Evolutionary conservation across 2,888 invertebrate species (phyloP), one percentile per base, ranked within the genome.

Genomic region (Pomacea canaliculata): DNA sequence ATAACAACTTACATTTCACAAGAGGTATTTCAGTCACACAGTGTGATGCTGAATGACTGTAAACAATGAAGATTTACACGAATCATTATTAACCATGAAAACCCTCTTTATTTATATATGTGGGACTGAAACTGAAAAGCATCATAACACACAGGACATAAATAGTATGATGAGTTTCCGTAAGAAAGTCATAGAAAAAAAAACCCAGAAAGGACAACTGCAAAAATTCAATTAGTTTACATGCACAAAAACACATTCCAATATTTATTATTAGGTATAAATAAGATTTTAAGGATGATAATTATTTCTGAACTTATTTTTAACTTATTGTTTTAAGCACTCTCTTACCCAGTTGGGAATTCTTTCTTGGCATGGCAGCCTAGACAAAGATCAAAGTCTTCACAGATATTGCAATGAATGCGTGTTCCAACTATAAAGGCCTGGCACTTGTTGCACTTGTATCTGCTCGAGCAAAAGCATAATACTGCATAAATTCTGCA

Each of bases 391-490:
- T 90, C 90, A 85, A 89, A 90, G 80, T 90, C 89, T 48, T 89
- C 90, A 85, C 90, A 90, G 49, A 83, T 85, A 62, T 86, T 86
- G 79, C 90, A 90, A 79, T 90, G 90, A 62, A 90, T 87, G 67
- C 90, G 80, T 10, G 88, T 88, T 3, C 90, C 90, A n/a, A 88
- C 87, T 60, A 90, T 90, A 78, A 90, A 90, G 0, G 88, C 89
- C 78, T 89, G 87, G 76, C 90, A 90, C 71, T 86, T 87, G 79
- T 90, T 88, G 84, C 90, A 90, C 69, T 89, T 89, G 82, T 86
- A 90, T 79, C 89, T 90, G 83, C 23, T 81, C 65, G 70, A 56
- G 71, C 27, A 12, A 56, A 56, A 13, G 4, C 10, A 56, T 56
- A 56, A 56, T 51, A 51, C 8, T 51, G 51, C 13, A 8, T 56